These are phyloP conservation scores for Sympetrum striolatum DNA, from an alignment of 2,888 invertebrate species.

Conservation along the genomic window DNA sequence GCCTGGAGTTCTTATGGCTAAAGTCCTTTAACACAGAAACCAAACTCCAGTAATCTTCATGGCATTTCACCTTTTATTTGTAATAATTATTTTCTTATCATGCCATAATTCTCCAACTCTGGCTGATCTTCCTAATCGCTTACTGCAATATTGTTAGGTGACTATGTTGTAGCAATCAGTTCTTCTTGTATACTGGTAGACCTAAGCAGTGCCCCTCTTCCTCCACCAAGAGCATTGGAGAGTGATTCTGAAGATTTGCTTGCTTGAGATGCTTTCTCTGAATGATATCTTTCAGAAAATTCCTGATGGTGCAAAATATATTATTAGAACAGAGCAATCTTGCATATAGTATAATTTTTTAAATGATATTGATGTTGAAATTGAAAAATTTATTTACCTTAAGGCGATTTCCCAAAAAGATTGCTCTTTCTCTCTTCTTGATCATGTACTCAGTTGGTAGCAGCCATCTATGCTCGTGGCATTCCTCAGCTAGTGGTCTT, in stretches of 20 bases:
- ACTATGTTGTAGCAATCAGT: slow-evolving; percentile 66
- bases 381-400: slow-evolving; percentile 64
- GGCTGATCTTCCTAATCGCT: background rate
- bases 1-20: slow-evolving; percentile 18
- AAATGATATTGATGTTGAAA: background rate
- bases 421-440: slow-evolving; percentile 85
- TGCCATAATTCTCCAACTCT: background rate
- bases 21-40: slow-evolving; percentile 26
- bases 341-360: background rate
- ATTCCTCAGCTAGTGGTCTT: slow-evolving; percentile 92
- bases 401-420: slow-evolving; percentile 83
- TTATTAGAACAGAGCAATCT: background rate
- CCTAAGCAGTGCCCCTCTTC: slow-evolving; percentile 65
- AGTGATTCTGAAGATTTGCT: slow-evolving; percentile 65
- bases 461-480: slow-evolving; percentile 95
- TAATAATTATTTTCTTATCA: background rate
- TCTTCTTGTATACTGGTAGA: slow-evolving; percentile 88
- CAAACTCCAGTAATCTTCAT: slow-evolving; percentile 15
- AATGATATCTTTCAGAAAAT: slow-evolving; percentile 82
- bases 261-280: slow-evolving; percentile 68
- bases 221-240: slow-evolving; percentile 65
- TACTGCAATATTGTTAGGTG: background rate
- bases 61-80: slow-evolving; percentile 6
- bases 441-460: slow-evolving; percentile 91
- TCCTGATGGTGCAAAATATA: slow-evolving; percentile 61